These are phyloP conservation scores for Adelphocoris suturalis DNA, from an alignment of 2,888 invertebrate genomes.

Conservation along the genomic window DNA sequence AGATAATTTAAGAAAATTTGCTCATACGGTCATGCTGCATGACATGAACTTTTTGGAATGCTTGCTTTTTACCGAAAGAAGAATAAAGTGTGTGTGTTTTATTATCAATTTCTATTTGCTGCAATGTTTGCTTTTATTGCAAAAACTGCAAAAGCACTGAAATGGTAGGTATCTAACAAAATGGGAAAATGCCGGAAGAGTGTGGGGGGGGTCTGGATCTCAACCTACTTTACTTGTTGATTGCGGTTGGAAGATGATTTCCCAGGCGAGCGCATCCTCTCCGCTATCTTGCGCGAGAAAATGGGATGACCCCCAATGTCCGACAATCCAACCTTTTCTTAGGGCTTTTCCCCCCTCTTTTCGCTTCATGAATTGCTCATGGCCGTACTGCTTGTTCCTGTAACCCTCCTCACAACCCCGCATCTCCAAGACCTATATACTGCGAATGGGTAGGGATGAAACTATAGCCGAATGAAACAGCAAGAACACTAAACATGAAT, in stretches of 20 bases:
- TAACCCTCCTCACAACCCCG: no score
- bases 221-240: conserved; percentile 52
- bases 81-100: no score
- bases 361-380: conserved; percentile 56
- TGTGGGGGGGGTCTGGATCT: neutral
- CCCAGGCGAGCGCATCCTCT: conserved; percentile 43
- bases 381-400: neutral
- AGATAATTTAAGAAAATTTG: no score
- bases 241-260: conserved; percentile 62
- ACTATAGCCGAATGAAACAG: neutral
- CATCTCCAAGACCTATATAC: neutral
- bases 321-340: conserved; percentile 55
- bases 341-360: neutral
- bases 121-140: no score
- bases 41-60: no score
- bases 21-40: no score
- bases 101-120: no score
- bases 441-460: neutral
- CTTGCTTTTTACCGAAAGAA: no score
- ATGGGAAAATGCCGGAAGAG: no score
- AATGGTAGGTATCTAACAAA: no score
- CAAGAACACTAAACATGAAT: no score
- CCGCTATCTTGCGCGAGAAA: neutral
- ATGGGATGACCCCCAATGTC: conserved; percentile 62
- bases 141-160: no score